Conservation (phyloP, 1,140 invertebrate genomes). For the Andricus grossulariae region DNA sequence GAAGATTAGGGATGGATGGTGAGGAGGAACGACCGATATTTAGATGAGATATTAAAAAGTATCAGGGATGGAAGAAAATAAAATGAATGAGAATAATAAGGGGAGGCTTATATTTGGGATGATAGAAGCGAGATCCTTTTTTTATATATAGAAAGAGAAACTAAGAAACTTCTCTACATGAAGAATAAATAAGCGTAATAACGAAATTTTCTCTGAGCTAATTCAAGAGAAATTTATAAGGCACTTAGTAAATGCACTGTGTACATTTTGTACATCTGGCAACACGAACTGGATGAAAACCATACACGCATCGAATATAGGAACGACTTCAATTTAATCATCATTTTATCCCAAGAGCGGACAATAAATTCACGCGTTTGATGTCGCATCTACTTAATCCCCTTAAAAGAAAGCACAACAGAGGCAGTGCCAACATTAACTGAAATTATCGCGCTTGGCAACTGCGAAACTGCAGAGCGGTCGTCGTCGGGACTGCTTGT, state of each 20-base stretch:
- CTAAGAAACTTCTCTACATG: no score
- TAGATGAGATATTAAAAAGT: no score
- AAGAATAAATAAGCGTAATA: not conserved
- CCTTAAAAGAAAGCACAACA: constrained; percentile 17
- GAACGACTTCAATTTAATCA: not conserved
- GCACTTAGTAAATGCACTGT: not conserved
- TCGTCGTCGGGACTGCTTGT: constrained; percentile 44
- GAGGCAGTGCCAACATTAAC: constrained; percentile 9
- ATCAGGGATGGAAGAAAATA: no score
- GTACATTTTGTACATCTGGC: constrained; percentile 13
- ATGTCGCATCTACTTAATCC: not conserved
- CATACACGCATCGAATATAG: not conserved
- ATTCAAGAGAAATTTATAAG: not conserved
- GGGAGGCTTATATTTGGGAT: no score
- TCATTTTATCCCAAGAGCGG: not conserved
- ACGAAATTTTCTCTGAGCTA: not conserved
- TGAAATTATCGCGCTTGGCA: constrained; percentile 49
- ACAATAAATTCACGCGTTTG: constrained; percentile 15
- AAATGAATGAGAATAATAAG: no score
- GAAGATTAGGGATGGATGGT: no score
- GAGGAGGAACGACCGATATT: no score
- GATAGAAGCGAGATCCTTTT: no score
- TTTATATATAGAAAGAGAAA: no score
- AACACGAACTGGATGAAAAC: not conserved
- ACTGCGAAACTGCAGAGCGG: constrained; percentile 45